Percentiles rank a stretch among this genome's conserved stretches.
phyloP scores from a whole-genome alignment of 2,888 invertebrate genomes.

The Troides oblongomaculatus region DNA sequence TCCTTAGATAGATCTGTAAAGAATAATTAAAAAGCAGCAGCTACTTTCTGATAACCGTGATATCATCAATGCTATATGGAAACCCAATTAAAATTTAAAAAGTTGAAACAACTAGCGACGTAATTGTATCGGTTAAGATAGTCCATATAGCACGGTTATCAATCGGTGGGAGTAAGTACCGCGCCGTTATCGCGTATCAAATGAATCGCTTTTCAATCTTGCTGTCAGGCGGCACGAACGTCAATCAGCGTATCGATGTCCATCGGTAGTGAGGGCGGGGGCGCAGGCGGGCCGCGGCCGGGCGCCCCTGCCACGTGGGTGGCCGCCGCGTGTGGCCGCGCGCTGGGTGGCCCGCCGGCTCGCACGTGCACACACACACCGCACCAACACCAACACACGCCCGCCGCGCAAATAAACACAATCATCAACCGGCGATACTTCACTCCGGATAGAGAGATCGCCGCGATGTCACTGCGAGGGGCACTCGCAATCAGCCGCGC shows the following conservation, averaged over 20 bases:
- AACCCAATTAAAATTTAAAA: conserved; percentile 9
- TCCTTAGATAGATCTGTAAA: too few species aligned
- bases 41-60: too few species aligned
- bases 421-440: conserved; percentile 79
- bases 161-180: background rate
- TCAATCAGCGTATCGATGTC: conserved; percentile 58
- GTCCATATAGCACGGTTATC: conserved; percentile 15
- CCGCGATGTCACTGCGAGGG: conserved; percentile 65
- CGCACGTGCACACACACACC: conserved; percentile 60
- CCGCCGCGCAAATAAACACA: conserved; percentile 75
- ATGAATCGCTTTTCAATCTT: conserved; percentile 23
- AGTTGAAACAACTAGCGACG: conserved; percentile 10
- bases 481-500: conserved; percentile 29
- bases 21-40: too few species aligned
- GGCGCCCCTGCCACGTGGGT: conserved; percentile 75
- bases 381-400: conserved; percentile 66
- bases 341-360: conserved; percentile 74
- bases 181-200: conserved; percentile 16
- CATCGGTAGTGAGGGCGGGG: conserved; percentile 43
- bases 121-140: conserved; percentile 6
- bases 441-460: conserved; percentile 77
- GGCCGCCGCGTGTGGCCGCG: conserved; percentile 77
- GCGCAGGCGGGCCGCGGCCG: conserved; percentile 61
- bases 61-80: background rate
- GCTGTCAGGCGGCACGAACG: conserved; percentile 46